A percentile compares a stretch with the other conserved stretches of the same genome.
Evolutionary conservation across 1,140 invertebrate genomes (phyloP).

Genomic region (Sarcophaga bullata): DNA sequence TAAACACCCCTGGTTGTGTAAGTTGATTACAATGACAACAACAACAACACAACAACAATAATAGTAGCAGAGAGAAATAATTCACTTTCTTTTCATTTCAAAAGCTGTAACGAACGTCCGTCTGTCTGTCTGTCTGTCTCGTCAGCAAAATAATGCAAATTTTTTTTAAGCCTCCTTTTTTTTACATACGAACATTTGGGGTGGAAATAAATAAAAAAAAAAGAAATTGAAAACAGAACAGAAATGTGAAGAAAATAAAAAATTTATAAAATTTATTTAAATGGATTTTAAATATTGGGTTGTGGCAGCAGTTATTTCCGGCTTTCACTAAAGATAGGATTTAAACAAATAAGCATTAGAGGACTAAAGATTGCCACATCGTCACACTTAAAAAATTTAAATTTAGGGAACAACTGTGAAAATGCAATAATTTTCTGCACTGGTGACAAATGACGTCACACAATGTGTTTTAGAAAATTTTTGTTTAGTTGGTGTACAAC

Average conservation of each 20-base stretch:
- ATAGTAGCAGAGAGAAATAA: not conserved
- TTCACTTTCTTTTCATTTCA: not conserved
- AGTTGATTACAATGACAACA: not conserved
- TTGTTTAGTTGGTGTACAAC: too few species aligned
- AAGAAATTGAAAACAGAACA: not conserved
- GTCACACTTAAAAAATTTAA: too few species aligned
- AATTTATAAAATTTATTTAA: constrained; percentile 4
- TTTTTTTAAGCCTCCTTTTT: not conserved
- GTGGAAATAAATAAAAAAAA: not conserved
- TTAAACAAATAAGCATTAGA: too few species aligned
- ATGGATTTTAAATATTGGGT: constrained; percentile 4
- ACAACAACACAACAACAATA: too few species aligned
- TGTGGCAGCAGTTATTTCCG: not conserved
- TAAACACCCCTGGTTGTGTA: constrained; percentile 16
- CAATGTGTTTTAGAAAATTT: too few species aligned
- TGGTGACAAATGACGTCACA: too few species aligned
- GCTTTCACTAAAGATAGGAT: not conserved
- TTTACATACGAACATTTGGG: not conserved
- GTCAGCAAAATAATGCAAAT: constrained; percentile 24
- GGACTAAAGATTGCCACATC: too few species aligned
- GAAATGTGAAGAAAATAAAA: not conserved
- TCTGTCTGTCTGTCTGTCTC: not conserved
- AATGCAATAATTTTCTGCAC: too few species aligned
- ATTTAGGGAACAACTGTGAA: too few species aligned
- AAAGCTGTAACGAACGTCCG: not conserved